A percentile compares a stretch with the other conserved stretches of the same genome.
Conservation (phyloP, 2,113 vertebrate genomes). For the Nesogale talazaci region DNA sequence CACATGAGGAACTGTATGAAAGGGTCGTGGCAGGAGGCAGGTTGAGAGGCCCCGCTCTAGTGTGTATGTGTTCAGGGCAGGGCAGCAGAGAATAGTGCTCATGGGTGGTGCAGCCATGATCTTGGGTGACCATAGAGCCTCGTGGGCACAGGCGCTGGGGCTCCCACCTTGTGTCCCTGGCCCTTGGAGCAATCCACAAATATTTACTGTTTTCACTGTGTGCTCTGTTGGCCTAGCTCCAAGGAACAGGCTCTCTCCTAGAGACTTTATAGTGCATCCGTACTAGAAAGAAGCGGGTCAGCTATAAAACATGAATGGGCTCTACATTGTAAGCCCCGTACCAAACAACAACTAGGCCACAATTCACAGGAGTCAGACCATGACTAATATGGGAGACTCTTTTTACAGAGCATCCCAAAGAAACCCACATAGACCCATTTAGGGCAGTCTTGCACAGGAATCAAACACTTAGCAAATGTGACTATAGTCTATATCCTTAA, state of each 20-base stretch:
- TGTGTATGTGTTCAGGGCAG: neutral
- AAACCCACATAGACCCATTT: neutral
- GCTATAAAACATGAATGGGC: slow-evolving; percentile 39
- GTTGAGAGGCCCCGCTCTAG: neutral
- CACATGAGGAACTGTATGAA: too few species aligned
- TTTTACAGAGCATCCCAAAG: neutral
- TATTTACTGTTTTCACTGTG: slow-evolving; percentile 25
- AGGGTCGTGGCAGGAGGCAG: too few species aligned
- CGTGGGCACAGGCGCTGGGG: neutral
- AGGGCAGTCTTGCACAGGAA: neutral
- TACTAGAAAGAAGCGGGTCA: slow-evolving; percentile 10
- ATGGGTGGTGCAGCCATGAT: neutral
- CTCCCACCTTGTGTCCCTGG: neutral
- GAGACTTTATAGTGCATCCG: neutral
- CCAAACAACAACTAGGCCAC: neutral
- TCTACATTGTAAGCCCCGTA: neutral
- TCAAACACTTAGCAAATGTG: slow-evolving; percentile 36
- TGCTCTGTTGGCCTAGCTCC: neutral
- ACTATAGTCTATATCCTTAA: slow-evolving; percentile 40
- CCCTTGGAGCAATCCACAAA: neutral
- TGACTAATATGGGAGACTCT: neutral
- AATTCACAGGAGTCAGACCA: neutral
- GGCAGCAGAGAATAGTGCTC: neutral
- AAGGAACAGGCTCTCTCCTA: slow-evolving; percentile 14
- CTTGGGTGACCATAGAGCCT: neutral